Conservation (phyloP, 2,113 vertebrate genomes). For the Mobula birostris region DNA sequence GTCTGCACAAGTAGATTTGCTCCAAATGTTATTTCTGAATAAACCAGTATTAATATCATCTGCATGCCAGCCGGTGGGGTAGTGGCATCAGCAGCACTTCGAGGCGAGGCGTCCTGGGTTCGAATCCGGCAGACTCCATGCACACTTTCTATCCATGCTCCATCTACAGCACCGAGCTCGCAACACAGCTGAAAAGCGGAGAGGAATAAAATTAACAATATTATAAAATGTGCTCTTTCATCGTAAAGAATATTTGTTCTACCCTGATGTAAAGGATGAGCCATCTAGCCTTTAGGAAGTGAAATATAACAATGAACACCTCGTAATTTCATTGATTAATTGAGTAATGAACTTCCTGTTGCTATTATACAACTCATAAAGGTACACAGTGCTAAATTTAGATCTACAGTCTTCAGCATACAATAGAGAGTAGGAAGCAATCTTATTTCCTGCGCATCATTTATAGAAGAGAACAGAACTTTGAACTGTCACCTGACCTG, state of each 20-base stretch:
- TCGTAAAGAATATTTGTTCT: not conserved
- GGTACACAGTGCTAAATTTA: conserved; percentile 16
- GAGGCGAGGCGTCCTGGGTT: too few species aligned
- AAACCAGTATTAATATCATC: not conserved
- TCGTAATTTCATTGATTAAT: not conserved
- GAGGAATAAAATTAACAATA: too few species aligned
- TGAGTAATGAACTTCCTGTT: not conserved
- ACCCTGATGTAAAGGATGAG: not conserved
- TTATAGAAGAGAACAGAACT: not conserved
- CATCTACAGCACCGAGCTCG: too few species aligned
- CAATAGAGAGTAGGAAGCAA: not conserved
- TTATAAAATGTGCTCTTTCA: not conserved
- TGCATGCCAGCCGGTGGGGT: not conserved
- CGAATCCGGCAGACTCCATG: too few species aligned
- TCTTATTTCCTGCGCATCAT: not conserved
- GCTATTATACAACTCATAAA: not conserved
- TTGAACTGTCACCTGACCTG: not conserved
- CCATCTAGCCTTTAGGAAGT: not conserved
- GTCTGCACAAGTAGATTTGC: not conserved
- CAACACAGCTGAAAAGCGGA: too few species aligned
- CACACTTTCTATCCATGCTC: too few species aligned
- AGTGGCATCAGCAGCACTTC: too few species aligned
- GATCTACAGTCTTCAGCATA: not conserved
- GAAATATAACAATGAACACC: not conserved
- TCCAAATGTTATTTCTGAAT: not conserved